Percentiles rank a stretch among this genome's conserved stretches.
phyloP scores from a whole-genome alignment of 30 jellyfish, hydroid and myxozoan genomes.

The Hydractinia echinata region DNA sequence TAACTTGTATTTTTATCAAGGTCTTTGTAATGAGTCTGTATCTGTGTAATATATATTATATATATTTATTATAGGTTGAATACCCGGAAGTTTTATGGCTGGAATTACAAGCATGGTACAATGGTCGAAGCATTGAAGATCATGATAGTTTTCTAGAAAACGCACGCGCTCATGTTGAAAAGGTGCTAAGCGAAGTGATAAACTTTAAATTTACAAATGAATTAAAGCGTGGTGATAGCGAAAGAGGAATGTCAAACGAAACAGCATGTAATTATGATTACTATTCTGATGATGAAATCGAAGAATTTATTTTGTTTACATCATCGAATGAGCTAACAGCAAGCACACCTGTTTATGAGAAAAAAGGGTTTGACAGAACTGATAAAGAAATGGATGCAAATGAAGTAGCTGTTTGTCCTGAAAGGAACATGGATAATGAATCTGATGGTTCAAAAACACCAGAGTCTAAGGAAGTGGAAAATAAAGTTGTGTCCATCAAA shows the following conservation, averaged over 20 bases:
- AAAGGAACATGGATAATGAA: background rate
- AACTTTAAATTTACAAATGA: conserved; percentile 38
- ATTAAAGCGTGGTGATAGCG: background rate
- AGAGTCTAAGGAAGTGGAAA: background rate
- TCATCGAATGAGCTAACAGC: background rate
- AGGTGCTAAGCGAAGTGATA: conserved; percentile 41
- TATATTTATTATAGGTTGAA: conserved; percentile 40
- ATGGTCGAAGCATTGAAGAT: conserved; percentile 50
- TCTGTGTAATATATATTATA: no score
- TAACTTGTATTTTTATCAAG: no score
- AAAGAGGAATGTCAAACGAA: background rate
- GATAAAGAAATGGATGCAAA: background rate
- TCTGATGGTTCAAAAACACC: background rate
- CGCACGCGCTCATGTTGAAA: conserved; percentile 48
- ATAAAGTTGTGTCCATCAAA: background rate
- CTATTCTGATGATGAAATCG: background rate
- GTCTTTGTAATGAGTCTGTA: no score
- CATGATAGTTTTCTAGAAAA: conserved; percentile 55
- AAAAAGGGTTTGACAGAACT: background rate
- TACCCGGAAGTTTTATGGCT: conserved; percentile 75
- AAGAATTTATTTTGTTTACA: background rate
- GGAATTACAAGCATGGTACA: conserved; percentile 74
- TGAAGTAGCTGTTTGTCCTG: background rate
- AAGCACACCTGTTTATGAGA: conserved; percentile 6
- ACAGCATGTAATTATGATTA: background rate